Percentiles rank a stretch among this genome's conserved stretches.
Evolutionary conservation across 2,888 invertebrate species (phyloP).

Genomic region (Dryadula phaetusa): DNA sequence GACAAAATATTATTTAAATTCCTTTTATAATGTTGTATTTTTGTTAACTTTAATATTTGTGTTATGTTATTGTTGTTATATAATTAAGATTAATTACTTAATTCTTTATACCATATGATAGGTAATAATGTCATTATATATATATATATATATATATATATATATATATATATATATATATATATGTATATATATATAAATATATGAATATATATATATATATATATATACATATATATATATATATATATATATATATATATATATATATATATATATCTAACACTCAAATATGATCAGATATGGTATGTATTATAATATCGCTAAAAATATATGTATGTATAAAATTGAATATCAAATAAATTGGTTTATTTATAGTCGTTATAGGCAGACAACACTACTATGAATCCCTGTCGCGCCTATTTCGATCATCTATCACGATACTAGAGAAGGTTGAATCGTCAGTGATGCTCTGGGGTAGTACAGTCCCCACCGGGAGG

Average conservation of each 20-base stretch:
- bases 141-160: too few relatives aligned
- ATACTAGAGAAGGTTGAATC: constrained; percentile 72
- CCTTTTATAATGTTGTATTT: neutral
- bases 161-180: too few relatives aligned
- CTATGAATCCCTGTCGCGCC: constrained; percentile 19
- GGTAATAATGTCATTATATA: too few relatives aligned
- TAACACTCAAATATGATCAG: neutral
- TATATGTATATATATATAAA: too few relatives aligned
- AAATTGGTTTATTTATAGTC: neutral
- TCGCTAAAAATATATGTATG: neutral
- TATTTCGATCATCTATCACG: constrained; percentile 61
- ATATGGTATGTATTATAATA: neutral
- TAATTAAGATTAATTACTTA: too few relatives aligned
- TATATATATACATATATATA: too few relatives aligned
- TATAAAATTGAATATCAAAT: neutral
- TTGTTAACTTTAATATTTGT: neutral
- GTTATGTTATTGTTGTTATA: neutral
- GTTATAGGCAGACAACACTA: neutral
- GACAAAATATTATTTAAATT: constrained; percentile 20
- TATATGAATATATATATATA: too few relatives aligned
- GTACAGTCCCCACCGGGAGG: constrained; percentile 61
- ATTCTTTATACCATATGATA: too few relatives aligned
- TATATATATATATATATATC: neutral
- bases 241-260: too few relatives aligned
- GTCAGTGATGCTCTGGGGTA: constrained; percentile 69